Conservation (phyloP, 2,888 invertebrate species). For the Teleiodes luculella region DNA sequence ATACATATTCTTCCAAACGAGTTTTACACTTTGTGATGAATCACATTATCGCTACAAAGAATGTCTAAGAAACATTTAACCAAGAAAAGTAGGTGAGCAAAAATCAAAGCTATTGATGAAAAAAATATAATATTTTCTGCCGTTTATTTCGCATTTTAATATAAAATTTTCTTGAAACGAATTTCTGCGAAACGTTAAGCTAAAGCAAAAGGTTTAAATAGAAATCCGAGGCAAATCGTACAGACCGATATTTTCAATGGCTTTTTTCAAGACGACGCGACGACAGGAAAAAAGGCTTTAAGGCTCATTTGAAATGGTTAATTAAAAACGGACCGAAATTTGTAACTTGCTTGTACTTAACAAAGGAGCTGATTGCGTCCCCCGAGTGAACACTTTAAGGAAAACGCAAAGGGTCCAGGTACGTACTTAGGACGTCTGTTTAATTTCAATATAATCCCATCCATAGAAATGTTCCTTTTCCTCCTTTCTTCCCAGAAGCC, state of each 20-base stretch:
- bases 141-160: background rate
- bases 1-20: too few species aligned
- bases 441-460: too few species aligned
- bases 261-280: background rate
- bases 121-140: background rate
- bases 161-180: constrained; percentile 2
- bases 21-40: too few species aligned
- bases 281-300: constrained; percentile 26
- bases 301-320: constrained; percentile 37
- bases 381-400: constrained; percentile 26
- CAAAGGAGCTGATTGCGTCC: constrained; percentile 38
- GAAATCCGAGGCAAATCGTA: constrained; percentile 2
- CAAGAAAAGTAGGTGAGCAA: background rate
- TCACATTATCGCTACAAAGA: too few species aligned
- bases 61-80: too few species aligned
- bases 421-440: background rate
- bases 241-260: constrained; percentile 5
- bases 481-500: too few species aligned
- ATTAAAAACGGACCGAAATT: constrained; percentile 29
- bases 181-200: background rate
- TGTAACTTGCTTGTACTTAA: constrained; percentile 31
- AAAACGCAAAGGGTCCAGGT: constrained; percentile 12
- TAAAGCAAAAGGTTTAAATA: background rate
- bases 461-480: too few species aligned
- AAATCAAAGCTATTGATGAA: background rate